phyloP scores from a whole-genome alignment of 2,113 vertebrate species.

The Aleadryas rufinucha region DNA sequence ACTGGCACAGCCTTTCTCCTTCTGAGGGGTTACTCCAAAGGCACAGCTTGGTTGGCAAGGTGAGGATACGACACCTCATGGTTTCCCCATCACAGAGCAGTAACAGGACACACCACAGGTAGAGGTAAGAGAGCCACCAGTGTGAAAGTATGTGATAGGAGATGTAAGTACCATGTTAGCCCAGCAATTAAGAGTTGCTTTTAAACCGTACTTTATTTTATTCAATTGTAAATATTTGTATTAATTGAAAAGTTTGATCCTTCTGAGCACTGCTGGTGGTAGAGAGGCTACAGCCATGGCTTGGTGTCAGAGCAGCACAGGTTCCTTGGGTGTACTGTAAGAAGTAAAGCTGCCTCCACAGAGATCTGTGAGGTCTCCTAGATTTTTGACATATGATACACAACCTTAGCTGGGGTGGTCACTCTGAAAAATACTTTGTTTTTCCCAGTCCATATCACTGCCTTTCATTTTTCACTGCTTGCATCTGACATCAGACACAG shows the following conservation, averaged over 20 bases:
- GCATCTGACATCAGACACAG: background rate
- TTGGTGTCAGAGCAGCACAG: background rate
- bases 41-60: rapidly evolving
- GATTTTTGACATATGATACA: background rate
- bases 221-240: background rate
- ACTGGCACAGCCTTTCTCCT: background rate
- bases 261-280: background rate
- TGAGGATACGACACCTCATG: background rate
- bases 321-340: background rate
- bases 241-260: background rate
- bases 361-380: background rate
- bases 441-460: background rate
- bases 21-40: background rate
- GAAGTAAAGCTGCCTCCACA: background rate
- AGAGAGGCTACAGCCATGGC: background rate
- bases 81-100: background rate
- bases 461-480: background rate
- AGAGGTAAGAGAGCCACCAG: background rate
- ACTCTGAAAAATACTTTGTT: background rate
- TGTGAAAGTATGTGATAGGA: background rate
- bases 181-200: background rate
- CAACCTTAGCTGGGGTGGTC: background rate
- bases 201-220: background rate
- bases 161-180: background rate
- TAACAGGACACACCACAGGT: background rate